These are phyloP conservation scores for Zalophus californianus DNA, from an alignment of 2,797 vertebrate genomes.

Conservation along the genomic window DNA sequence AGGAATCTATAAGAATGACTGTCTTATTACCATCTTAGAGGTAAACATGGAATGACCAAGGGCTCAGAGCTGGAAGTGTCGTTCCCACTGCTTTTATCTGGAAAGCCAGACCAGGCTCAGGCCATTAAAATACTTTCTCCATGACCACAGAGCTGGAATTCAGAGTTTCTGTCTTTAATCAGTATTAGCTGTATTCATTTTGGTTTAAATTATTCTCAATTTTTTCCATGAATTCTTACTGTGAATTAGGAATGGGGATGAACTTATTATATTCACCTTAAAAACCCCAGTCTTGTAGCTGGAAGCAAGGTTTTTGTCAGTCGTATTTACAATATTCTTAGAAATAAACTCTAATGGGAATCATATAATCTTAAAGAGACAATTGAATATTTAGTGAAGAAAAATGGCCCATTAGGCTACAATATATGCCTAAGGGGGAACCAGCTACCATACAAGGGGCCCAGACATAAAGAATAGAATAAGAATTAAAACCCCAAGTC, in stretches of 20 bases:
- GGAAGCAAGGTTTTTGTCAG: background rate
- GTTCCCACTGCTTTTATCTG: background rate
- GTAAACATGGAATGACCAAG: background rate
- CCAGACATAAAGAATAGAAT: background rate
- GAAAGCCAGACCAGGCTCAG: background rate
- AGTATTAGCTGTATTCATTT: slow-evolving; percentile 1
- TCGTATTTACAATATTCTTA: background rate
- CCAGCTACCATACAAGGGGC: background rate
- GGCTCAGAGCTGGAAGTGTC: background rate
- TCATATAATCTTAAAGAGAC: background rate
- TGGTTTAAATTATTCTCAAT: slow-evolving; percentile 18
- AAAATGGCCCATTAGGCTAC: background rate
- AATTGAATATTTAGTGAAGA: background rate
- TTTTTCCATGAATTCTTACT: slow-evolving; percentile 10
- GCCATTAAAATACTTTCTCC: background rate
- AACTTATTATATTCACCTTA: background rate
- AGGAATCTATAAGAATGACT: background rate
- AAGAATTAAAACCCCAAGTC: slow-evolving; percentile 50
- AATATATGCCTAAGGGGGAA: background rate
- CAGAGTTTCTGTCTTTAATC: slow-evolving; percentile 9
- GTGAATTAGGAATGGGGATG: background rate
- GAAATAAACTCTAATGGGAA: background rate
- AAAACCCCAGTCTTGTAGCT: background rate
- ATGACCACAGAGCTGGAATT: background rate
- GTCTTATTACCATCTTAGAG: background rate